These are phyloP conservation scores for Macrosiphum euphorbiae DNA, from an alignment of 2,888 invertebrate genomes.

Conservation along the genomic window DNA sequence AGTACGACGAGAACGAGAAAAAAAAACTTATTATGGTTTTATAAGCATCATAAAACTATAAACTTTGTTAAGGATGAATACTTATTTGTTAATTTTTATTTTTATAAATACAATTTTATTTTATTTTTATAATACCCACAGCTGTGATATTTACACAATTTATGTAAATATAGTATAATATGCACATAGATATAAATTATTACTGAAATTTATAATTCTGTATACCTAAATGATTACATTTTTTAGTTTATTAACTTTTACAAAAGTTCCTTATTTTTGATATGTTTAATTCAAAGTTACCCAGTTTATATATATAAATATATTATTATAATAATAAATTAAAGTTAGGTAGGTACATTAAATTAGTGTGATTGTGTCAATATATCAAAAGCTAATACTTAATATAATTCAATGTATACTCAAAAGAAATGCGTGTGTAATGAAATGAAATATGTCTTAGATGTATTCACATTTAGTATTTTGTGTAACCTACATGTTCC, in stretches of 20 bases:
- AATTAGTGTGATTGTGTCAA: neutral
- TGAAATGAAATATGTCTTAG: neutral
- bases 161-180: neutral
- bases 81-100: conserved; percentile 16
- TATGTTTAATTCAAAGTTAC: conserved; percentile 18
- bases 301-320: too few relatives aligned
- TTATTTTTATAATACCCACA: neutral
- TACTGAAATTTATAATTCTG: neutral
- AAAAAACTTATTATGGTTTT: conserved; percentile 53
- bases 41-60: conserved; percentile 1
- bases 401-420: neutral
- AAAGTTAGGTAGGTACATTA: neutral
- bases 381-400: neutral
- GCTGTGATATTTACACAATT: neutral
- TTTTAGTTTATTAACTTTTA: conserved; percentile 46
- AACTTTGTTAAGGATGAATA: neutral
- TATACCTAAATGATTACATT: neutral
- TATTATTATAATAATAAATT: neutral
- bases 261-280: conserved; percentile 21
- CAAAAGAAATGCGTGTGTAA: neutral
- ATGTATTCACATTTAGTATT: neutral
- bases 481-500: neutral
- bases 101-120: conserved; percentile 3
- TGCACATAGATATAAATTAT: neutral
- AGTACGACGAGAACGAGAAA: conserved; percentile 32